Evolutionary conservation across 1,140 invertebrate species (phyloP).

Genomic region (Archivesica marissinica): DNA sequence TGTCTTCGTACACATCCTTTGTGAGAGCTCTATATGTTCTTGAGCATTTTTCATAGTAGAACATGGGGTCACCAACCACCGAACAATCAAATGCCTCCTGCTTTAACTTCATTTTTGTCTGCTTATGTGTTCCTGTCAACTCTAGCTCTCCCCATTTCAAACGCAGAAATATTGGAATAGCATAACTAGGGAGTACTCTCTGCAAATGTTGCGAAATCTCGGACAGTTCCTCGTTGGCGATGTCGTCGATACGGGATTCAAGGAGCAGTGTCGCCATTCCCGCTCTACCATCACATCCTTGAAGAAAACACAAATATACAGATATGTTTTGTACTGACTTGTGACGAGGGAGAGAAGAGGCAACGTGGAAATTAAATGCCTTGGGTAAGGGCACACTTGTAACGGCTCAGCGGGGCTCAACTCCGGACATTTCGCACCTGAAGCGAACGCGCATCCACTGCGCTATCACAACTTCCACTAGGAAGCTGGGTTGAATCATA

Average conservation of each 20-base stretch:
- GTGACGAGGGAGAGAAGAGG: too few species aligned
- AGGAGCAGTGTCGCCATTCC: slow-evolving; percentile 73
- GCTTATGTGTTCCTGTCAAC: slow-evolving; percentile 77
- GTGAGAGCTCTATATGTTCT: slow-evolving; percentile 86
- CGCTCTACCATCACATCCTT: slow-evolving; percentile 75
- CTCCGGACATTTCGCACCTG: too few species aligned
- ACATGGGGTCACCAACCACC: slow-evolving; percentile 91
- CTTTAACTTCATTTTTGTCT: slow-evolving; percentile 86
- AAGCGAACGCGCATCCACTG: too few species aligned
- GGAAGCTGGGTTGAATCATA: too few species aligned
- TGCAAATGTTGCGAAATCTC: slow-evolving; percentile 70
- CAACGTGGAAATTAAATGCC: too few species aligned
- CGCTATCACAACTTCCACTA: too few species aligned
- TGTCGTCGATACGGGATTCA: not conserved
- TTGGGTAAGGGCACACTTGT: too few species aligned
- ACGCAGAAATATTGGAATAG: slow-evolving; percentile 93
- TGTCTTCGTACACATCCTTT: slow-evolving; percentile 11
- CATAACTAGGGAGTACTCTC: slow-evolving; percentile 90
- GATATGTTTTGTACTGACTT: too few species aligned
- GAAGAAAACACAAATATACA: too few species aligned
- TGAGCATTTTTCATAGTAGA: slow-evolving; percentile 87
- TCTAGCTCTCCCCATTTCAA: slow-evolving; percentile 82
- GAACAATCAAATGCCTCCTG: slow-evolving; percentile 94
- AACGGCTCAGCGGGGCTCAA: too few species aligned
- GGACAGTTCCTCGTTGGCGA: slow-evolving; percentile 37